Percentiles rank a stretch among this genome's conserved stretches.
phyloP scores from a whole-genome alignment of 2,888 invertebrate species.

The Capitulum mitella region DNA sequence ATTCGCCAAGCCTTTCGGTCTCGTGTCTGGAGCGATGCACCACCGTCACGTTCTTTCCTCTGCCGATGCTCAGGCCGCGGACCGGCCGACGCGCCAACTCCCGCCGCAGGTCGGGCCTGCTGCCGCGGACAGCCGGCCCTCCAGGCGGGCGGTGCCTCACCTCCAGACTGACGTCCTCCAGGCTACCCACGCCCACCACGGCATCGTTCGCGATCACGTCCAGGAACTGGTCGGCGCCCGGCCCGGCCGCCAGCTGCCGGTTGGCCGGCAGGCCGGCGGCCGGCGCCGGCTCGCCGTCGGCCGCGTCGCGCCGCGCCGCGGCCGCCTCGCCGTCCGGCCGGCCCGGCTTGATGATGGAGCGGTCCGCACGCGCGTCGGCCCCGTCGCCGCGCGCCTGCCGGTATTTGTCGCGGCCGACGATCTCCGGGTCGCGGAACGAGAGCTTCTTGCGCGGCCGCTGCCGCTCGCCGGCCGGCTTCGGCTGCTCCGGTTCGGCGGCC shows the following conservation, averaged over 20 bases:
- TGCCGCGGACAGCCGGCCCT: background rate
- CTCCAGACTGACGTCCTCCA: constrained; percentile 53
- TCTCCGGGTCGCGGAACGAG: constrained; percentile 78
- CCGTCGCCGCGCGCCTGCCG: constrained; percentile 28
- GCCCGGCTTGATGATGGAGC: constrained; percentile 2
- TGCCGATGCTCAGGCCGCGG: background rate
- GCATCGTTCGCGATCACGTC: constrained; percentile 24
- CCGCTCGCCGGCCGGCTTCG: constrained; percentile 38
- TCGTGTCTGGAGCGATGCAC: too few species aligned
- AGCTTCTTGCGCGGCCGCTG: constrained; percentile 72
- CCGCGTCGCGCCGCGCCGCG: background rate
- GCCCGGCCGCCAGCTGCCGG: background rate
- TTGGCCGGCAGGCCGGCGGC: background rate
- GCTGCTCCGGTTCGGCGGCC: background rate
- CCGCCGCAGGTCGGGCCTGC: background rate
- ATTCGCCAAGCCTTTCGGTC: too few species aligned
- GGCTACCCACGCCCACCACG: constrained; percentile 44
- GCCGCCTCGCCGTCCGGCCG: background rate
- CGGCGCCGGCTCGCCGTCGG: background rate
- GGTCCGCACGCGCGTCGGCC: background rate
- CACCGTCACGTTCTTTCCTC: too few species aligned
- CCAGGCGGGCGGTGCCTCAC: too few species aligned
- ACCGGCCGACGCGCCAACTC: too few species aligned
- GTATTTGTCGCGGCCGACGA: constrained; percentile 46
- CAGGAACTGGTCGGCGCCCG: background rate